These are phyloP conservation scores for Eristalis arbustorum DNA, from an alignment of 2,888 invertebrate genomes.

Conservation along the genomic window DNA sequence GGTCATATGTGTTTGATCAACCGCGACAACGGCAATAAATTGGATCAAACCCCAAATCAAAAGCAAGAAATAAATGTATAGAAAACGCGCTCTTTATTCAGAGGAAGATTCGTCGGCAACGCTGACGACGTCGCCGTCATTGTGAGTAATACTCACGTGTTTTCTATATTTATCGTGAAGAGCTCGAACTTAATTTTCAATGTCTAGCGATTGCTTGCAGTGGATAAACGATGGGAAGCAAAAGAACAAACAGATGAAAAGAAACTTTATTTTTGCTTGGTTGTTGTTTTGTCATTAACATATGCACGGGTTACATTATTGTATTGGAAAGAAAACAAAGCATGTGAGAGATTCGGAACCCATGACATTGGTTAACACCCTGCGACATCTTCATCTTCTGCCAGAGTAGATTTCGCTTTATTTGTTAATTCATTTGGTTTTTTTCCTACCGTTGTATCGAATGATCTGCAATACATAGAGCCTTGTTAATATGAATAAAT, in stretches of 20 bases:
- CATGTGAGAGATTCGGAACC: constrained; percentile 44
- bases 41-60: constrained; percentile 19
- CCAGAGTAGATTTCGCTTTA: background rate
- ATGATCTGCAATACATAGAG: background rate
- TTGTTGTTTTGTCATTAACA: constrained; percentile 19
- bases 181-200: constrained; percentile 54
- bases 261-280: constrained; percentile 8
- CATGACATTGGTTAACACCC: constrained; percentile 65
- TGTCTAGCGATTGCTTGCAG: constrained; percentile 57
- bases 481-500: too few species aligned
- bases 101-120: constrained; percentile 27
- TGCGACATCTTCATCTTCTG: background rate
- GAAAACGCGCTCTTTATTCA: background rate
- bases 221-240: constrained; percentile 19
- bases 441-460: background rate
- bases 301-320: constrained; percentile 57
- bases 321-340: constrained; percentile 29
- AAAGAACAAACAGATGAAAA: constrained; percentile 34
- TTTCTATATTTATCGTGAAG: constrained; percentile 74
- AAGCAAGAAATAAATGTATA: constrained; percentile 4
- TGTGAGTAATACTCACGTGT: constrained; percentile 78
- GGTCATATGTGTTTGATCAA: background rate
- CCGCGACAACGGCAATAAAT: constrained; percentile 28
- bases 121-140: constrained; percentile 7
- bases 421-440: background rate